Evolutionary conservation across 2,888 invertebrate species (phyloP).

Genomic region (Dicycla oo): DNA sequence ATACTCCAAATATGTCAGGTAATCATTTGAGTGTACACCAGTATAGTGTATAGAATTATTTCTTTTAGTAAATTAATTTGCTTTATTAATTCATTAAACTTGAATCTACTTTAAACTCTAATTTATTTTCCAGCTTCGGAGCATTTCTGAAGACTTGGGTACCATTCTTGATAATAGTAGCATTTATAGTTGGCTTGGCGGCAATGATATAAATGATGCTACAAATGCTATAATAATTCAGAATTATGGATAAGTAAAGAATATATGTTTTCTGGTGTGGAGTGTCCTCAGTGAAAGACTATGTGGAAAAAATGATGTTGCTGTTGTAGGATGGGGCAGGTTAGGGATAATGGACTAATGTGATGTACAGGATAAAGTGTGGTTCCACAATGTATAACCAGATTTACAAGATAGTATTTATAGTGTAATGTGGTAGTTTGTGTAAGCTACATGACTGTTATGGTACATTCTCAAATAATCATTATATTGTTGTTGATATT

Average conservation of each 20-base stretch:
- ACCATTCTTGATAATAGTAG: conserved; percentile 92
- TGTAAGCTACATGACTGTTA: conserved; percentile 21
- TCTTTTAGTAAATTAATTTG: background rate
- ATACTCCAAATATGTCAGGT: conserved; percentile 95
- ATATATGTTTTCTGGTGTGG: conserved; percentile 27
- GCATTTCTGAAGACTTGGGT: conserved; percentile 96
- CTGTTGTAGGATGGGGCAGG: conserved; percentile 32
- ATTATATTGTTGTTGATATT: conserved; percentile 29
- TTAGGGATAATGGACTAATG: conserved; percentile 17
- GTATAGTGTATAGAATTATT: background rate
- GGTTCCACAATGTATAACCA: conserved; percentile 2
- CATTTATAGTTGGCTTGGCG: conserved; percentile 80
- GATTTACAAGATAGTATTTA: conserved; percentile 11
- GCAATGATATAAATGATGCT: conserved; percentile 73
- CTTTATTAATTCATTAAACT: background rate
- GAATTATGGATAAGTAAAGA: conserved; percentile 2
- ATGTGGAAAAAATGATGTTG: conserved; percentile 50
- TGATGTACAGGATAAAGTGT: background rate
- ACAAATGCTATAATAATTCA: background rate
- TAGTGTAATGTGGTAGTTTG: conserved; percentile 21
- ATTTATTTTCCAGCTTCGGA: conserved; percentile 87
- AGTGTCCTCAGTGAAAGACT: conserved; percentile 35
- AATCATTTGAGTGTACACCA: conserved; percentile 48
- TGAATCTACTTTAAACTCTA: background rate
- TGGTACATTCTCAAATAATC: background rate